phyloP scores from a whole-genome alignment of 2,113 vertebrate genomes.

The Notothenia rossii region DNA sequence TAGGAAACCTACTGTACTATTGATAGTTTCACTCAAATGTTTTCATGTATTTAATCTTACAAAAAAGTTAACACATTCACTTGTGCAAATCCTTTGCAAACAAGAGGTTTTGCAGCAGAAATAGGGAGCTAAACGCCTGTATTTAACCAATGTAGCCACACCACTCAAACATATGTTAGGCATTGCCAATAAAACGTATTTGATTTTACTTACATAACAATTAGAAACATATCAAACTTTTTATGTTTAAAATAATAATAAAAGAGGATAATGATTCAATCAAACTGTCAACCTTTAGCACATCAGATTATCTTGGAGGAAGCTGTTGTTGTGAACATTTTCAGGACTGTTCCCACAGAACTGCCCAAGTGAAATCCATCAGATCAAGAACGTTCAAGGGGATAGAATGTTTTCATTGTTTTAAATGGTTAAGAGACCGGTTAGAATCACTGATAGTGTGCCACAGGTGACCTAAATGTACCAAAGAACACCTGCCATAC shows the following conservation, averaged over 20 bases:
- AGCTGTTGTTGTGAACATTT: not conserved
- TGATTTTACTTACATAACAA: not conserved
- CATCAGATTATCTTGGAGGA: not conserved
- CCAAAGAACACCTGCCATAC: conserved; percentile 10
- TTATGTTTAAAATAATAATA: not conserved
- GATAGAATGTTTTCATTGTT: not conserved
- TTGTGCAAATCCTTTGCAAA: not conserved
- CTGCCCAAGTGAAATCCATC: not conserved
- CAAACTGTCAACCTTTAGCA: not conserved
- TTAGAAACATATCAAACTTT: not conserved
- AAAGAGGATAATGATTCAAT: not conserved
- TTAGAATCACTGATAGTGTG: not conserved
- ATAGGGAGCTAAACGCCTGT: not conserved
- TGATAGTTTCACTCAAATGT: not conserved
- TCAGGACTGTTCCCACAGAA: not conserved
- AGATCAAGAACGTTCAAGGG: not conserved
- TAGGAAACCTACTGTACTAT: not conserved
- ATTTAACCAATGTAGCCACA: not conserved
- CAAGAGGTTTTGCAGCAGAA: not conserved
- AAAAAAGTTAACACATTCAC: no score
- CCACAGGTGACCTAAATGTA: conserved; percentile 12
- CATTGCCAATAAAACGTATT: not conserved
- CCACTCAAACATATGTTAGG: not conserved
- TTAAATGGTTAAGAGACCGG: not conserved
- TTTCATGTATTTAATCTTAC: not conserved